phyloP scores from a whole-genome alignment of 2,888 invertebrate species.

The Anorthoa munda region DNA sequence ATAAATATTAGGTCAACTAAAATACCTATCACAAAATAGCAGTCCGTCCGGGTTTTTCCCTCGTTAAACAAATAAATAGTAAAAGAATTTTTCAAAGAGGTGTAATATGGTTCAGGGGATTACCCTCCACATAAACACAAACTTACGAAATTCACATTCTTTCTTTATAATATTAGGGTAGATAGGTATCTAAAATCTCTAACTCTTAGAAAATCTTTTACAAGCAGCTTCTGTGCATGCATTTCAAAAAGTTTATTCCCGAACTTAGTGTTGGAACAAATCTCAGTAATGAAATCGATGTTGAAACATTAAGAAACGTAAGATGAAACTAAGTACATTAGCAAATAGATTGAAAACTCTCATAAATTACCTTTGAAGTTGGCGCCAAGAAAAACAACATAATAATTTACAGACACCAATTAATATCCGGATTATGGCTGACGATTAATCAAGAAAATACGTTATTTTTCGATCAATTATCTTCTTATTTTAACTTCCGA shows the following conservation, averaged over 20 bases:
- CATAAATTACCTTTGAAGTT: conserved; percentile 48
- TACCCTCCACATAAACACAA: no score
- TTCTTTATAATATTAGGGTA: no score
- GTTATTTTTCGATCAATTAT: conserved; percentile 14
- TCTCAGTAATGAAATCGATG: conserved; percentile 13
- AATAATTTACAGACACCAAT: conserved; percentile 55
- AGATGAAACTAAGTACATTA: conserved; percentile 27
- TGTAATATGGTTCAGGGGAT: no score
- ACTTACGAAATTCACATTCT: no score
- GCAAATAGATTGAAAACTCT: conserved; percentile 32
- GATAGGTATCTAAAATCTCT: no score
- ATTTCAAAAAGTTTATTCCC: not conserved
- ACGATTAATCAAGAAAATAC: conserved; percentile 48
- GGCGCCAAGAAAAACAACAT: conserved; percentile 58
- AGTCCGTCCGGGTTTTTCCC: no score
- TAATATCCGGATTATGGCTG: conserved; percentile 49
- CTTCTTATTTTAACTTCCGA: conserved; percentile 14
- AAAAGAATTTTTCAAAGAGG: no score
- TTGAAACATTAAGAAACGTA: conserved; percentile 35
- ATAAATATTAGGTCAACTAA: no score
- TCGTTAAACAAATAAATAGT: no score
- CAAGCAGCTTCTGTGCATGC: not conserved
- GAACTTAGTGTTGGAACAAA: not conserved
- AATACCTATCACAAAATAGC: no score
- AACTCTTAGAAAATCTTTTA: not conserved